phyloP scores from a whole-genome alignment of 2,888 invertebrate genomes.

The Hyppa rectilinea region DNA sequence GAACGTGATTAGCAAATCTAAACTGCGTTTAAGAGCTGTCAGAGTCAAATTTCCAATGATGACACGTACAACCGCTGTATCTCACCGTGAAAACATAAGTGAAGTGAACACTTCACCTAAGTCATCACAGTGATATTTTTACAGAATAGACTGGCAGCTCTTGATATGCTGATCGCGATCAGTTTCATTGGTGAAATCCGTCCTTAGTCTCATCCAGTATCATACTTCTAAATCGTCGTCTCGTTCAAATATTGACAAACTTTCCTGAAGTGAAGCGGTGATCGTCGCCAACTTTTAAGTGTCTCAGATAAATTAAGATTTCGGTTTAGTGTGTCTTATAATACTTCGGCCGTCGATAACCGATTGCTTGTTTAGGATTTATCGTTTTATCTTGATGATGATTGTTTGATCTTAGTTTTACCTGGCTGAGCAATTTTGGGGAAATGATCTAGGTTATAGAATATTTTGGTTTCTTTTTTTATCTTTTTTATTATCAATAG shows the following conservation, averaged over 20 bases:
- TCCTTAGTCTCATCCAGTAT: constrained; percentile 57
- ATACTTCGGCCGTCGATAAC: constrained; percentile 61
- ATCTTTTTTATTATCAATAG: no score
- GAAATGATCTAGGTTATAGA: neutral
- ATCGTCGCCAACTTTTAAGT: constrained; percentile 74
- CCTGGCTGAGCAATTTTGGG: constrained; percentile 6
- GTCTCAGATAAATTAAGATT: constrained; percentile 77
- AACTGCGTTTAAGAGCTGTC: no score
- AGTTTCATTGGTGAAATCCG: no score
- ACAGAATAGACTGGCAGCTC: no score
- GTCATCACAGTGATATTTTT: no score
- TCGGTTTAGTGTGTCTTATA: constrained; percentile 67
- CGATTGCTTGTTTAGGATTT: constrained; percentile 50
- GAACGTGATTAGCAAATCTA: no score
- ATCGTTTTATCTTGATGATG: constrained; percentile 26
- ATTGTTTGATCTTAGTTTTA: no score
- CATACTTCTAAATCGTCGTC: constrained; percentile 36
- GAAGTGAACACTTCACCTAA: no score
- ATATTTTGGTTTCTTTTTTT: neutral
- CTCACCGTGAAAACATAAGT: no score
- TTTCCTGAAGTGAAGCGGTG: constrained; percentile 65
- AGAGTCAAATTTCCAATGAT: no score
- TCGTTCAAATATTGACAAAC: constrained; percentile 81
- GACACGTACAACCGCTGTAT: no score
- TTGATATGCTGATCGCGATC: no score